Percentiles rank a stretch among this genome's conserved stretches.
These are phyloP conservation scores for Drosophila kanapiae DNA, from an alignment of 1,140 invertebrate species.

Conservation along the genomic window DNA sequence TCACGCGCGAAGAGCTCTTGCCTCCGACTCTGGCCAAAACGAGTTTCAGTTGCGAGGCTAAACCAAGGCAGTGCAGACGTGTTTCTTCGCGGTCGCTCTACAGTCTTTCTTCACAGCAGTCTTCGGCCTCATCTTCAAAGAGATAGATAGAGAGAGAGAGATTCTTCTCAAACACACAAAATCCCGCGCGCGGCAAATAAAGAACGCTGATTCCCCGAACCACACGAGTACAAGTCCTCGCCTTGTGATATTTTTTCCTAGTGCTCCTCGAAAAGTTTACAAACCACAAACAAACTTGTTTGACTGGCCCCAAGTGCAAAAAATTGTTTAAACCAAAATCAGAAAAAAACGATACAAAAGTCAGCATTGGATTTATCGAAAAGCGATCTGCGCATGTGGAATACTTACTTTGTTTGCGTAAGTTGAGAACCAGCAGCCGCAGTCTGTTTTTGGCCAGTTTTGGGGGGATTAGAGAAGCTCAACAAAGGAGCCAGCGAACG, in stretches of 20 bases:
- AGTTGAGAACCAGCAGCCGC: slow-evolving; percentile 20
- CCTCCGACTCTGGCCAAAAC: slow-evolving; percentile 33
- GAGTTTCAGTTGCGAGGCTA: slow-evolving; percentile 77
- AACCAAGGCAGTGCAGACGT: slow-evolving; percentile 66
- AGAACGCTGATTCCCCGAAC: slow-evolving; percentile 7
- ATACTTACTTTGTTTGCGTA: slow-evolving; percentile 39
- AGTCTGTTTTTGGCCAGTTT: slow-evolving; percentile 11
- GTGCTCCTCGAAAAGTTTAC: slow-evolving; percentile 7
- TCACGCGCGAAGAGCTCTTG: not conserved
- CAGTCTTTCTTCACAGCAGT: not conserved
- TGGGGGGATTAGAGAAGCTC: slow-evolving; percentile 10
- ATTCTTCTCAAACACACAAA: not conserved
- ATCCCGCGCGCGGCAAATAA: slow-evolving; percentile 36
- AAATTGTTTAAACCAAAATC: slow-evolving; percentile 12
- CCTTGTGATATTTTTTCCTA: not conserved
- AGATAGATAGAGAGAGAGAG: not conserved
- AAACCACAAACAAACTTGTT: slow-evolving; percentile 21
- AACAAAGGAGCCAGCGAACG: slow-evolving; percentile 4
- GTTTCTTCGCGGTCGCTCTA: slow-evolving; percentile 18
- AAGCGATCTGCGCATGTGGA: slow-evolving; percentile 19
- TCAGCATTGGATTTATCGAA: slow-evolving; percentile 15
- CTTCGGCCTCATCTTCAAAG: not conserved
- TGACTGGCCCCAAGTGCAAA: slow-evolving; percentile 12
- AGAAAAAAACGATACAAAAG: not conserved
- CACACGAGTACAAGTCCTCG: not conserved